These are phyloP conservation scores for Myotis myotis DNA, from an alignment of 2,797 vertebrate species.

Conservation along the genomic window DNA sequence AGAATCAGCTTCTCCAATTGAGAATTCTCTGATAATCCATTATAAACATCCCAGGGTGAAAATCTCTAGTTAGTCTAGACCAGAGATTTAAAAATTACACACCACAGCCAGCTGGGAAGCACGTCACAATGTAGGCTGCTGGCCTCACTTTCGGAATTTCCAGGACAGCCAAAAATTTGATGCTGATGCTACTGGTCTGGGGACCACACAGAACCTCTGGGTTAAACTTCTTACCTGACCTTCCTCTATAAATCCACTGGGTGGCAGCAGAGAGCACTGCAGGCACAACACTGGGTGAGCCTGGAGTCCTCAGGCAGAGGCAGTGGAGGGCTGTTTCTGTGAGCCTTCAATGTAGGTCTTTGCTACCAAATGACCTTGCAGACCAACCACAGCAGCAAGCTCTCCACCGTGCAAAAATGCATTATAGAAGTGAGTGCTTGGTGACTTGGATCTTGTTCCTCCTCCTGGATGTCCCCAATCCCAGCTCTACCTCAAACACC, in stretches of 20 bases:
- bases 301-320: neutral
- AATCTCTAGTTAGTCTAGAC: neutral
- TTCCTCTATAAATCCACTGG: conserved; percentile 8
- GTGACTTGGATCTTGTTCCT: neutral
- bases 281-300: accelerated
- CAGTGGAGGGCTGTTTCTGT: neutral
- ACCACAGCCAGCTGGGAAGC: neutral
- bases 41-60: neutral
- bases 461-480: neutral
- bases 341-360: neutral
- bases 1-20: neutral
- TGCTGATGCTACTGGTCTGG: accelerated
- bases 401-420: neutral
- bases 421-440: neutral
- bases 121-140: neutral
- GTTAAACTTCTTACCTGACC: neutral
- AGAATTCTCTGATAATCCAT: neutral
- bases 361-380: no score
- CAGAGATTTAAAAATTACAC: neutral
- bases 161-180: neutral
- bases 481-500: neutral
- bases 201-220: neutral
- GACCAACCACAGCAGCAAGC: neutral
- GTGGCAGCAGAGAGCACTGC: conserved; percentile 65
- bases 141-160: neutral